phyloP scores from a whole-genome alignment of 2,888 invertebrate species.

The Eristalinus sepulchralis region DNA sequence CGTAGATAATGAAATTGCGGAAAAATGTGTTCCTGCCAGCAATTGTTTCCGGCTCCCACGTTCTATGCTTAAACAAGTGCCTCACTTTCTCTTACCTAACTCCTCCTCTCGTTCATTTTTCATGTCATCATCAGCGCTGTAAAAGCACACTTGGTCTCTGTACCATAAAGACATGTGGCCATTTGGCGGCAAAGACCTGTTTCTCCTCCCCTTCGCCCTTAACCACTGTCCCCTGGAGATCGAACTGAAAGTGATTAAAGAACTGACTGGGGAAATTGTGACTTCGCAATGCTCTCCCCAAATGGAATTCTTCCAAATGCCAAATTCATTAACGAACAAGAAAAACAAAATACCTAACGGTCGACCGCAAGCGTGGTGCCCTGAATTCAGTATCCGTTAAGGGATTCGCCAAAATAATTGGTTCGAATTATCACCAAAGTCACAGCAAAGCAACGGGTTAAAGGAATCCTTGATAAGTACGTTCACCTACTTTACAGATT shows the following conservation, averaged over 20 bases:
- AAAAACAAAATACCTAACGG: not conserved
- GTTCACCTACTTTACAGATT: not conserved
- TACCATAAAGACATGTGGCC: not conserved
- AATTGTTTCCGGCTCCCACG: too few relatives aligned
- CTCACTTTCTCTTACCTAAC: too few relatives aligned
- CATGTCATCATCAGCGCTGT: not conserved
- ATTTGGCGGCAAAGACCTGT: not conserved
- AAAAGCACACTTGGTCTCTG: not conserved
- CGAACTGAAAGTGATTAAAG: not conserved
- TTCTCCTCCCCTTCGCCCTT: not conserved
- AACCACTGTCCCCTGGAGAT: not conserved
- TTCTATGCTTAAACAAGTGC: too few relatives aligned
- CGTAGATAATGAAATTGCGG: too few relatives aligned
- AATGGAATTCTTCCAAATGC: not conserved
- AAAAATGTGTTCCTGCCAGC: too few relatives aligned
- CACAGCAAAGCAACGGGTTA: not conserved
- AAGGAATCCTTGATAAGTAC: conserved; percentile 5
- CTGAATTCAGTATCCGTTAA: not conserved
- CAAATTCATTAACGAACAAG: not conserved
- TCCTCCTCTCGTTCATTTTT: not conserved
- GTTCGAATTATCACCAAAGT: not conserved
- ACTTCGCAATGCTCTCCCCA: not conserved
- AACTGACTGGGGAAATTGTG: not conserved
- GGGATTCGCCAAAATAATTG: not conserved
- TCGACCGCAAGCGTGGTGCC: not conserved